phyloP scores from a whole-genome alignment of 2,113 vertebrate species.

The Nymphicus hollandicus region DNA sequence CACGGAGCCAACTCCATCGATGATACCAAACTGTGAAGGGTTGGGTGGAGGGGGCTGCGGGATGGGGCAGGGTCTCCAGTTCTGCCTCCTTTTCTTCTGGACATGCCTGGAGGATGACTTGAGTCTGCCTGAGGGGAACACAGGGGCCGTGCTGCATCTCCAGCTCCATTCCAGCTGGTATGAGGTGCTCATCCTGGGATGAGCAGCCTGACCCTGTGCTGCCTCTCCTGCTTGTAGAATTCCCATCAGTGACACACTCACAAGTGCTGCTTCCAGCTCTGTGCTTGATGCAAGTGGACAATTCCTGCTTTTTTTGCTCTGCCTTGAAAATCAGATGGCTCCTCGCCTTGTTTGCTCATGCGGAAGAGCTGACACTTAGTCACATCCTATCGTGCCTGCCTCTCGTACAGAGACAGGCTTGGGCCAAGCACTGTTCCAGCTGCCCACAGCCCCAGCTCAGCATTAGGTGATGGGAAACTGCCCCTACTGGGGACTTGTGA shows the following conservation, averaged over 20 bases:
- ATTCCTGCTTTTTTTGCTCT: slow-evolving; percentile 29
- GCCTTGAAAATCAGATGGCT: slow-evolving; percentile 39
- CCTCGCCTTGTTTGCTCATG: neutral
- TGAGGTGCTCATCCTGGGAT: neutral
- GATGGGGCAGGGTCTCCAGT: neutral
- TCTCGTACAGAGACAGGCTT: neutral
- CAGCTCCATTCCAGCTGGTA: neutral
- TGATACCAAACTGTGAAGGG: neutral
- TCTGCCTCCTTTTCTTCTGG: neutral
- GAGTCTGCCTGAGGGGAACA: neutral
- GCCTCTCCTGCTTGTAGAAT: neutral
- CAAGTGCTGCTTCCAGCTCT: neutral
- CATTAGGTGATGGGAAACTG: neutral
- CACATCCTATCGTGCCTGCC: neutral
- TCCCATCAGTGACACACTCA: neutral
- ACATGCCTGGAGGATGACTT: neutral
- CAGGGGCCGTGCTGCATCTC: neutral
- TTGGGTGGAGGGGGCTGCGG: neutral
- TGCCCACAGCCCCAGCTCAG: neutral
- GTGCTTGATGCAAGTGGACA: neutral
- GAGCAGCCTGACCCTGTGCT: neutral
- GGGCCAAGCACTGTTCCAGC: neutral
- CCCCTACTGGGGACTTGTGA: neutral
- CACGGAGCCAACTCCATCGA: rapidly evolving
- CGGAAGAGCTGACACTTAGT: slow-evolving; percentile 15